Evolutionary conservation across 2,113 vertebrate genomes (phyloP).

Genomic region (Tragulus kanchil): DNA sequence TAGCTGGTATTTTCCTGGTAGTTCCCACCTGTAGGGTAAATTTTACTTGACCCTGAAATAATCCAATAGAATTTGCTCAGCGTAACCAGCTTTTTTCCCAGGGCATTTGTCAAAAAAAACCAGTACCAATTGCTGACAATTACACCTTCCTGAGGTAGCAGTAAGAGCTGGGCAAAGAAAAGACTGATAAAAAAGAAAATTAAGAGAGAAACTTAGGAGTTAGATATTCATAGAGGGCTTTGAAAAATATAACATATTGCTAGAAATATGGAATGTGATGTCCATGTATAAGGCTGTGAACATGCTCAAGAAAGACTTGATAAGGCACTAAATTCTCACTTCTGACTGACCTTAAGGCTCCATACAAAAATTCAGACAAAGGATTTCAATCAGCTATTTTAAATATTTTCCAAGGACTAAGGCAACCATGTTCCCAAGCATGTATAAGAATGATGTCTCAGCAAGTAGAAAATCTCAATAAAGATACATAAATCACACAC

Average conservation of each 20-base stretch:
- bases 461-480: neutral
- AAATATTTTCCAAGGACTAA: conserved; percentile 21
- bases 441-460: neutral
- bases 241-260: neutral
- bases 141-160: neutral
- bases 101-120: neutral
- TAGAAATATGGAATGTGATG: neutral
- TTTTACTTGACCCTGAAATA: neutral
- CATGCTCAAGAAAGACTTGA: neutral
- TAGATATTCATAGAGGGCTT: neutral
- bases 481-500: neutral
- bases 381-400: neutral
- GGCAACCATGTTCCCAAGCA: neutral
- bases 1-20: conserved; percentile 19
- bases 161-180: neutral
- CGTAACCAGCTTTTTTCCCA: neutral
- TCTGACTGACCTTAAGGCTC: neutral
- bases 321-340: neutral
- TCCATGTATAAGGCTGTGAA: neutral
- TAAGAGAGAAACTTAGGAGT: neutral
- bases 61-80: neutral
- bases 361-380: neutral
- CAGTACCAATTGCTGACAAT: neutral
- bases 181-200: neutral
- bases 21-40: neutral